Evolutionary conservation across 2,888 invertebrate genomes (phyloP), one percentile per base, ranked within the genome.

Genomic region (Nymphalis polychloros): DNA sequence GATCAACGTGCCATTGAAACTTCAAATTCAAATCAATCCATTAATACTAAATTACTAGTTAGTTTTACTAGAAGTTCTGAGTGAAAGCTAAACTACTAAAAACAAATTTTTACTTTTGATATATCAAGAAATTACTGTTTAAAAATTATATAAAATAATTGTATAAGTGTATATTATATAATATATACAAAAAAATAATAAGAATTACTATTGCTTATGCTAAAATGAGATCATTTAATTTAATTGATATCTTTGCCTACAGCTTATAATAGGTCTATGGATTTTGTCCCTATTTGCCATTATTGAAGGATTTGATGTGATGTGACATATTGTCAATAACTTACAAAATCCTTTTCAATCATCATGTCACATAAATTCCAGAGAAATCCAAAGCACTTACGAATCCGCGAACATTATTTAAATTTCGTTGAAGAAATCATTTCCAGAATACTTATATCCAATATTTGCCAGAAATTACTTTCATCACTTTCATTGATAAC

Each of bases 391-490:
- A 19, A 55, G 47, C 49, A 55, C 62, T 63, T 57, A 41, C 49
- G 23, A 57, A 63, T 27, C 46, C 50, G 48, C 41, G 23, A 57
- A 48, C 48, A 41, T 35, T 61, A 67, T 67, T 59, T 63, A 67
- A 63, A 52, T 59, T 67, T 41, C 49, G n/a, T 23, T n/a, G n/a
- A 27, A 57, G 49, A n/a, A 49, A n/a, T 61, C 23, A 55, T 61
- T 27, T n/a, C 57, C 65, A 61, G 50, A 59, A 57, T 6, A 27
- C 59, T 59, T 10, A 55, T 63, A 64, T 48, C 62, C 48, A 59
- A 59, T 55, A 57, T 67, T 47, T 64, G 20, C 47, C 59, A 49
- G 53, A 64, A 65, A 61, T 48, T 66, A 61, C 60, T 70, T 64
- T 62, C 52, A 35, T 47, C 48, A 61, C 48, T 59, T 47, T 63